Evolutionary conservation across 1,140 invertebrate genomes (phyloP).

Genomic region (Chrysoperla carnea): DNA sequence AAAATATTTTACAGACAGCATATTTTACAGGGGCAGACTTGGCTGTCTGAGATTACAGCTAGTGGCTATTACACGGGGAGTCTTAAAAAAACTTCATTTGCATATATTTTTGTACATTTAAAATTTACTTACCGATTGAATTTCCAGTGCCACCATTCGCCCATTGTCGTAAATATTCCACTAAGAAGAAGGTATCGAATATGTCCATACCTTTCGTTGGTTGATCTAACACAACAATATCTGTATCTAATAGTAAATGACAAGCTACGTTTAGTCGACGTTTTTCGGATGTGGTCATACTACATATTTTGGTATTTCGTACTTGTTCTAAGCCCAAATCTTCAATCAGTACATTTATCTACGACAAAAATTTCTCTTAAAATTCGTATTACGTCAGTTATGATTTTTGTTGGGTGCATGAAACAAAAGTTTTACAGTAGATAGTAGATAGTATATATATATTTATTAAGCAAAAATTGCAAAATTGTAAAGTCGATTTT

Average conservation of each 20-base stretch:
- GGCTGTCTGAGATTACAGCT: no score
- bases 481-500: no score
- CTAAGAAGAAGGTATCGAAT: constrained; percentile 87
- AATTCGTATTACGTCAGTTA: no score
- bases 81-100: no score
- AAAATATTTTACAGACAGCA: no score
- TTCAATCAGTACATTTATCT: constrained; percentile 74
- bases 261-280: constrained; percentile 73
- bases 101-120: no score
- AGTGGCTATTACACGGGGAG: no score
- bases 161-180: constrained; percentile 89
- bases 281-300: constrained; percentile 71
- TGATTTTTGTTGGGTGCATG: no score
- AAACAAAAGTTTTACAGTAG: no score
- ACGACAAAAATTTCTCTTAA: constrained; percentile 11
- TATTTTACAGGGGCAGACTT: no score
- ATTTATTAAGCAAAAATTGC: no score
- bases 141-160: constrained; percentile 46
- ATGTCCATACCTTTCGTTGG: constrained; percentile 88
- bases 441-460: no score
- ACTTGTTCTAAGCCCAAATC: constrained; percentile 79
- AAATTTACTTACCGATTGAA: constrained; percentile 14
- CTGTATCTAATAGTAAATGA: constrained; percentile 65
- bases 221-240: constrained; percentile 72
- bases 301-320: constrained; percentile 53